A percentile compares a stretch with the other conserved stretches of the same genome.
Conservation (phyloP, 2,888 invertebrate genomes). For the Dynastes hyllus region DNA sequence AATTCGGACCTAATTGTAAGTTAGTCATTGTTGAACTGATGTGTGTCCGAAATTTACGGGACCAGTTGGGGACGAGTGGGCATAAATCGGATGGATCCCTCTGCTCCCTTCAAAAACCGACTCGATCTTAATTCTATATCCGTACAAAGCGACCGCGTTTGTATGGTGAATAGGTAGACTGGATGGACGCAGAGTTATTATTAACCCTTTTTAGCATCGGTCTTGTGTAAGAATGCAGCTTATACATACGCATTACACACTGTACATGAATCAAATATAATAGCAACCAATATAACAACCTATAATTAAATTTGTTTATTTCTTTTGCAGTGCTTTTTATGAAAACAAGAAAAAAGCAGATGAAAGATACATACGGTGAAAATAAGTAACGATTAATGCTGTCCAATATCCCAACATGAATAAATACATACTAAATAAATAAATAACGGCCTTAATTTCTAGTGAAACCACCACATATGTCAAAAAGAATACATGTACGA, state of each 20-base stretch:
- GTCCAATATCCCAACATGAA: not conserved
- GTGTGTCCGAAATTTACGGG: conserved; percentile 56
- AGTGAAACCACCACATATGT: too few relatives aligned
- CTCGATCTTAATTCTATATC: conserved; percentile 58
- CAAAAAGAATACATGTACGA: too few relatives aligned
- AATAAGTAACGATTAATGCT: too few relatives aligned
- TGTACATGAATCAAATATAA: conserved; percentile 13
- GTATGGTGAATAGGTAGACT: conserved; percentile 55
- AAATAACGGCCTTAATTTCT: too few relatives aligned
- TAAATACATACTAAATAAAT: too few relatives aligned
- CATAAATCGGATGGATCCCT: conserved; percentile 57
- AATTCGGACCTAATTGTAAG: conserved; percentile 57
- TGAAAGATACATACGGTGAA: too few relatives aligned
- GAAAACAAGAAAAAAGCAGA: too few relatives aligned
- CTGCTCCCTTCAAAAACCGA: conserved; percentile 56
- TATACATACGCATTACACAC: not conserved
- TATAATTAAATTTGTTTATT: conserved; percentile 2
- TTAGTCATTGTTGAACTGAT: conserved; percentile 59
- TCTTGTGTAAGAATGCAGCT: conserved; percentile 11
- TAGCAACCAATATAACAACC: conserved; percentile 1
- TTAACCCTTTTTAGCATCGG: conserved; percentile 54
- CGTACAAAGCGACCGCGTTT: conserved; percentile 34
- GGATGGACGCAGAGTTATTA: conserved; percentile 53
- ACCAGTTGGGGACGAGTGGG: conserved; percentile 54
- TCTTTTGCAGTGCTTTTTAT: not conserved